phyloP scores from a whole-genome alignment of 2,888 invertebrate genomes.

The Hypena proboscidalis region DNA sequence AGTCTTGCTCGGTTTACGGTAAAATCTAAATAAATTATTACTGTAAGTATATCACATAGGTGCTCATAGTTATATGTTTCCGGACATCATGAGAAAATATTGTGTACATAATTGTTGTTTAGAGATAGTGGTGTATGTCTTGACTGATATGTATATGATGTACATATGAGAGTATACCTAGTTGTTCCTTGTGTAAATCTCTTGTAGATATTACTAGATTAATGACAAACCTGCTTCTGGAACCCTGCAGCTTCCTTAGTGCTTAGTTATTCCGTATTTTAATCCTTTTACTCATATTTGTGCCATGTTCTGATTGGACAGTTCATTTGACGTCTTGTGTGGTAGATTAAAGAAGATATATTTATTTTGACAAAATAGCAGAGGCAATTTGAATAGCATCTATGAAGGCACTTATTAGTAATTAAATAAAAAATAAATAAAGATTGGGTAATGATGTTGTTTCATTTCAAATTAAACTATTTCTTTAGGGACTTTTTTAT shows the following conservation, averaged over 20 bases:
- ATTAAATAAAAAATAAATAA: slow-evolving; percentile 41
- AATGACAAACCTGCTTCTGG: too few relatives aligned
- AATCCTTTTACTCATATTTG: slow-evolving; percentile 3
- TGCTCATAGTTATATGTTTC: slow-evolving; percentile 39
- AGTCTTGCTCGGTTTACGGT: slow-evolving; percentile 39
- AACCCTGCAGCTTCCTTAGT: slow-evolving; percentile 22
- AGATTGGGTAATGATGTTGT: slow-evolving; percentile 26
- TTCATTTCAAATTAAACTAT: slow-evolving; percentile 32
- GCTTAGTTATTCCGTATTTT: slow-evolving; percentile 9
- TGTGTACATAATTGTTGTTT: slow-evolving; percentile 29
- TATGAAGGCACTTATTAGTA: too few relatives aligned
- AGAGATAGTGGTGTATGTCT: slow-evolving; percentile 26
- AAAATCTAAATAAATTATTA: slow-evolving; percentile 36
- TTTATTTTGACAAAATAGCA: slow-evolving; percentile 15
- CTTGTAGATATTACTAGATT: slow-evolving; percentile 17
- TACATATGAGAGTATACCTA: slow-evolving; percentile 29
- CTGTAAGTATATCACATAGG: slow-evolving; percentile 36
- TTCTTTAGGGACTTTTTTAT: slow-evolving; percentile 16
- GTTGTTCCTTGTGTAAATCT: slow-evolving; percentile 34
- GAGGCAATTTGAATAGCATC: slow-evolving; percentile 17
- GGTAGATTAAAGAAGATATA: slow-evolving; percentile 6
- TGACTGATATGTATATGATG: slow-evolving; percentile 40
- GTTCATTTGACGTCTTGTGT: slow-evolving; percentile 4
- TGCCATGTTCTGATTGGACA: slow-evolving; percentile 29
- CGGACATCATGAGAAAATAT: slow-evolving; percentile 28